Base-by-base conservation (phyloP, 2,113 vertebrate species). In the Ictidomys tridecemlineatus region DNA sequence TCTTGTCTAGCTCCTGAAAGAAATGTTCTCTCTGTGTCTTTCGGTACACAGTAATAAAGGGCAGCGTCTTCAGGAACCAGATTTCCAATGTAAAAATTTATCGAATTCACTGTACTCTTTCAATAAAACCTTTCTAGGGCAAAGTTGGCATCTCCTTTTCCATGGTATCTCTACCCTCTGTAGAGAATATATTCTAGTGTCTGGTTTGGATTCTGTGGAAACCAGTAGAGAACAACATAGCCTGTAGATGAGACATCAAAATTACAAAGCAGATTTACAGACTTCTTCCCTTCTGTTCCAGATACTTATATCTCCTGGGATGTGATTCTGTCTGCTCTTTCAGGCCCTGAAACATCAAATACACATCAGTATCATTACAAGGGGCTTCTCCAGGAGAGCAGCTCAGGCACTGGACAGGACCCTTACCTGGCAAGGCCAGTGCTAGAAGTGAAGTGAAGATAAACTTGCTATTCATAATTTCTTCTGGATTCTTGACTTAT, bases 291-390 rank as follows among this genome's bases (percentile, higher is more conserved):
- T 85, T 89, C 82, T 51, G 26, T 67, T 77, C 2, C 42, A 83
- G 34, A 73, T 10, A 96, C 39, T 70, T 87, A 37, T 32, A 88
- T 65, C 53, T 89, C 45, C 14, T 63, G 72, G 37, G 85, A 2
- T 78, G 30, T 10, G 45, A 97, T 91, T 73, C 95, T 85, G 30
- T 45, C 89, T 78, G 82, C 39, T 78, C n/a, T 72, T 32, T 45
- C 39, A 20, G 14, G 13, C 8, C 85, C 97, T 97, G 67, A n/a
- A 95, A 96, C 61, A 85, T 20, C 65, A 94, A 93, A 61, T 24
- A 58, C 67, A 69, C 26, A 53, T 42, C 73, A 94, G 1, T 9
- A 22, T 93, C 53, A 82, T 0, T 24, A n/a, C 32, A 61, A 63
- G n/a, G 34, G n/a, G 69, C 37, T 88, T 39, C 9, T 28, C 42